Evolutionary conservation across 53 echinoderm and acorn worm genomes (phyloP).

Genomic region (Echinometra lucunter): DNA sequence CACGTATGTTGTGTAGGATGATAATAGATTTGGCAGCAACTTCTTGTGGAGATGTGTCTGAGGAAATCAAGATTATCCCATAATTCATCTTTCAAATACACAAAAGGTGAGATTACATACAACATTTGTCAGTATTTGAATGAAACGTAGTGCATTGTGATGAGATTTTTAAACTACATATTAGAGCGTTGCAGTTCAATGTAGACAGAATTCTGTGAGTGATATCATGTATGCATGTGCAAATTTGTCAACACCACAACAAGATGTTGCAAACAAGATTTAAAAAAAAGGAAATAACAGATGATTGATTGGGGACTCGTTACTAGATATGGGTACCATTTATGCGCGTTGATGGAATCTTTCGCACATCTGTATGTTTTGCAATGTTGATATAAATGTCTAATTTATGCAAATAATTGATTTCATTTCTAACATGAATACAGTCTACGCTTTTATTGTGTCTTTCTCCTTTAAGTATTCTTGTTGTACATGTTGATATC

Average conservation of each 20-base stretch:
- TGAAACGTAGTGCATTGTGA: neutral
- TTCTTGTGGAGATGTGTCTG: neutral
- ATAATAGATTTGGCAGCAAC: neutral
- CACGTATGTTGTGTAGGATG: neutral
- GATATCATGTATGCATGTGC: neutral
- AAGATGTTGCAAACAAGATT: neutral
- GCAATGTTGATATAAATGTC: too few relatives aligned
- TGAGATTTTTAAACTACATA: neutral
- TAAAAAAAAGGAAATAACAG: neutral
- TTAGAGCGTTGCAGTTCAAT: neutral
- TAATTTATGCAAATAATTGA: too few relatives aligned
- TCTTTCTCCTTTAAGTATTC: neutral
- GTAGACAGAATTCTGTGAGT: neutral
- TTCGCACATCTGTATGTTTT: too few relatives aligned
- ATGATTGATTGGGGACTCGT: neutral
- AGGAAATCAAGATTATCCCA: constrained; percentile 38
- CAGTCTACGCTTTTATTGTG: neutral
- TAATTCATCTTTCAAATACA: neutral
- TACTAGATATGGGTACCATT: neutral
- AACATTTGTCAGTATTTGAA: neutral
- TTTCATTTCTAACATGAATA: neutral
- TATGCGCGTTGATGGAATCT: neutral
- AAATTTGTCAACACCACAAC: neutral
- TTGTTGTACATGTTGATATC: neutral
- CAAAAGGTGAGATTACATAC: constrained; percentile 2